Conservation (phyloP, 1,140 invertebrate genomes). For the Asobara japonica region DNA sequence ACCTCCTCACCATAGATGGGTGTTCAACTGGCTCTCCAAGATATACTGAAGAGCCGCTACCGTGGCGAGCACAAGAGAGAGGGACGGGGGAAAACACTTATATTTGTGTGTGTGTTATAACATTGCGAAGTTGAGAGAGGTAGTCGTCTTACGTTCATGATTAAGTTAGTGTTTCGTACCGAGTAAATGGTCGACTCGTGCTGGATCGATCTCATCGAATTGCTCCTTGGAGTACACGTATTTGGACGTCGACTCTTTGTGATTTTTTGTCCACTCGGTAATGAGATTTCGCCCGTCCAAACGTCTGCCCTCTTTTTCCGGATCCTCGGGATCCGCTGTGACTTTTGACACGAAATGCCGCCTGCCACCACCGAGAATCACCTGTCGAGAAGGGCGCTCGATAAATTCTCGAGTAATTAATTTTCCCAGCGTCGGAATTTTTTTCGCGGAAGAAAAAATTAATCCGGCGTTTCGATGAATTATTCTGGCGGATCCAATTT, state of each 20-base stretch:
- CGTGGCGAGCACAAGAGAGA: too few species aligned
- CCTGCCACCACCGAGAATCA: slow-evolving; percentile 80
- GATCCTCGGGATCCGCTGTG: slow-evolving; percentile 67
- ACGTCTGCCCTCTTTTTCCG: slow-evolving; percentile 71
- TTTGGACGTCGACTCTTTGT: slow-evolving; percentile 67
- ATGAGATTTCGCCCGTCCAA: slow-evolving; percentile 77
- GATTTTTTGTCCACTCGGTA: slow-evolving; percentile 75
- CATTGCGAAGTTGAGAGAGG: too few species aligned
- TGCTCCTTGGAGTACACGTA: slow-evolving; percentile 76
- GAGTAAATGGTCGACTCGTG: slow-evolving; percentile 76
- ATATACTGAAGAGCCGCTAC: too few species aligned
- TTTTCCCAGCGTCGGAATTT: too few species aligned
- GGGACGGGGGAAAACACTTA: too few species aligned
- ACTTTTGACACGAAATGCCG: slow-evolving; percentile 76
- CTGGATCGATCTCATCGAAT: slow-evolving; percentile 70
- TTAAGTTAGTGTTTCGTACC: slow-evolving; percentile 65
- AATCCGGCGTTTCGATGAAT: too few species aligned
- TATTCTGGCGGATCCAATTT: too few species aligned
- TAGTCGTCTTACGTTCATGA: too few species aligned
- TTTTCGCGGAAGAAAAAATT: too few species aligned
- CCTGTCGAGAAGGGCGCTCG: slow-evolving; percentile 59
- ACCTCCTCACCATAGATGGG: too few species aligned
- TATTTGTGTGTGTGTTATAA: too few species aligned
- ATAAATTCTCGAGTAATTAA: background rate
- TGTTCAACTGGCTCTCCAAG: too few species aligned